Evolutionary conservation across 2,888 invertebrate genomes (phyloP).

Genomic region (Dichetophora obliterata): DNA sequence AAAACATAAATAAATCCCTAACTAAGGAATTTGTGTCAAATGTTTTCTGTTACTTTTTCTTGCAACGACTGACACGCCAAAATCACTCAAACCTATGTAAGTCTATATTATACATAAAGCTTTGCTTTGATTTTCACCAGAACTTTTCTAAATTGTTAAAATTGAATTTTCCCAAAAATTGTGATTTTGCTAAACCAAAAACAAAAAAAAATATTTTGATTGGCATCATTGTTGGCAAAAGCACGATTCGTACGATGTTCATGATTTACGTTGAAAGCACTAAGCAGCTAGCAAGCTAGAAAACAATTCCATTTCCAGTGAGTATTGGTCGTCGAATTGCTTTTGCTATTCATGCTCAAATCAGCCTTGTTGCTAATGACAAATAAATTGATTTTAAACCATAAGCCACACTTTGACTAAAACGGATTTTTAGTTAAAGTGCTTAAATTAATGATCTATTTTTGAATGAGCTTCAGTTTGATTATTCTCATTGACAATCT

Average conservation of each 20-base stretch:
- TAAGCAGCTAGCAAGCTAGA: too few relatives aligned
- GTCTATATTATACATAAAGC: neutral
- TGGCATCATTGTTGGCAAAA: constrained; percentile 66
- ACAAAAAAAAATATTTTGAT: constrained; percentile 53
- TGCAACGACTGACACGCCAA: neutral
- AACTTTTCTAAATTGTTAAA: constrained; percentile 1
- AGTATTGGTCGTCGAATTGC: too few relatives aligned
- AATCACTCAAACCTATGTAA: neutral
- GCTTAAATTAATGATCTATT: too few relatives aligned
- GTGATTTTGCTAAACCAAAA: neutral
- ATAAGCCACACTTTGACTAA: too few relatives aligned
- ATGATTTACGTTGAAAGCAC: neutral
- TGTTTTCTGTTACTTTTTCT: neutral
- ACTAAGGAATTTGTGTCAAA: neutral
- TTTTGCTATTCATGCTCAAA: too few relatives aligned
- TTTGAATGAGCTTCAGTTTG: too few relatives aligned
- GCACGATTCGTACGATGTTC: constrained; percentile 53
- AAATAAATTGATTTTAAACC: too few relatives aligned
- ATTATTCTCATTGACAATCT: too few relatives aligned
- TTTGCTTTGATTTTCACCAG: neutral
- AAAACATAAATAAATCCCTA: neutral
- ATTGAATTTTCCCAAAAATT: constrained; percentile 24
- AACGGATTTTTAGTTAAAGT: too few relatives aligned
- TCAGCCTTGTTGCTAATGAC: too few relatives aligned
- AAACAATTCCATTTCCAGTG: too few relatives aligned